Evolutionary conservation across 2,888 invertebrate species (phyloP), one percentile per base, ranked within the genome.

Genomic region (Eristalis arbustorum): DNA sequence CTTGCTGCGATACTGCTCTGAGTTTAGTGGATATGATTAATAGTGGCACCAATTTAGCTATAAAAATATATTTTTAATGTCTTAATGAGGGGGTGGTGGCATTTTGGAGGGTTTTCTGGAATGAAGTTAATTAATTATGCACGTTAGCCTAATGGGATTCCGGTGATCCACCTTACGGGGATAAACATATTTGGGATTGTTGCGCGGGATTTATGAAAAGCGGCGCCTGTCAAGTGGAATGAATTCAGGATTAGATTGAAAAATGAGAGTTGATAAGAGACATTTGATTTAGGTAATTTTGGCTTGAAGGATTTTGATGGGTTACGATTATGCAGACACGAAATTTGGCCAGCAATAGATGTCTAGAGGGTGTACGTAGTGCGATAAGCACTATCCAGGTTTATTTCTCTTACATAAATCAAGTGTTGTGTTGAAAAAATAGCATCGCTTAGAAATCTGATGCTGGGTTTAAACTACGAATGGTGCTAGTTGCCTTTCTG

Each of bases 91-190:
- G 72, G 14, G 11, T 56, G 61, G 14, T 40, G 49, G 23, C 62
- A 63, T 49, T 42, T 42, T 8, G 13, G n/a, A 57, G 67, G 62
- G 59, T 34, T 34, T n/a, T 25, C 18, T 63, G 37, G 8, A 57
- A 57, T 72, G 37, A 64, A 84, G 78, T 78, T 78, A 85, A 81
- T 85, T 78, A 81, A 85, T 81, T 67, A 80, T 73, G 64, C 66
- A 78, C 68, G 62, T 25, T 22, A 22, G 64, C 28, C 75, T 77
- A 77, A 79, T 84, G 75, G 31, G 75, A 49, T 49, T 49, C 4
- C 66, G 28, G 22, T 22, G 72, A 74, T 69, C 61, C 74, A 75
- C 74, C 69, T 71, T 76, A 61, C 57, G 67, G 34, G 64, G 25
- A 34, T 37, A 25, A 25, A 37, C 14, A 64, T 79, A 57, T 13